Evolutionary conservation across 2,113 vertebrate species (phyloP).

Genomic region (Rhea pennata): DNA sequence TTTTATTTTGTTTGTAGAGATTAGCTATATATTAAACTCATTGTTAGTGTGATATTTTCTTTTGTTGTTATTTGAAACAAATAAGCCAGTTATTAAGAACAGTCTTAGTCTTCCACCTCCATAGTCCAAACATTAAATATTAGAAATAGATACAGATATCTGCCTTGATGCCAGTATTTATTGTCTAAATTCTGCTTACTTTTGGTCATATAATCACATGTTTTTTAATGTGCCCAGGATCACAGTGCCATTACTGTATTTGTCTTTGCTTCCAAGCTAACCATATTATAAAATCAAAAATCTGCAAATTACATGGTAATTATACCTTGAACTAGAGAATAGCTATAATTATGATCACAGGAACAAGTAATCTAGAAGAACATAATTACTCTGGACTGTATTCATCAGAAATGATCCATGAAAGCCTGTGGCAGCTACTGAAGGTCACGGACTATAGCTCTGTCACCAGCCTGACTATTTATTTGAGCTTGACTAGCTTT

Average conservation of each 20-base stretch:
- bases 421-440: background rate
- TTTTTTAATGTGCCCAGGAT: background rate
- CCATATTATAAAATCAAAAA: slow-evolving; percentile 19
- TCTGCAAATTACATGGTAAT: slow-evolving; percentile 18
- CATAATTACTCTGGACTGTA: slow-evolving; percentile 42
- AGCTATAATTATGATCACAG: slow-evolving; percentile 28
- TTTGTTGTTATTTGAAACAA: background rate
- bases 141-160: background rate
- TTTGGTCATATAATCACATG: background rate
- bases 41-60: background rate
- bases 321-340: slow-evolving; percentile 31
- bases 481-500: background rate
- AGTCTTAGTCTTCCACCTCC: background rate
- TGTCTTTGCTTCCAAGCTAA: slow-evolving; percentile 20
- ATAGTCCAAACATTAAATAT: background rate
- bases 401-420: slow-evolving; percentile 26
- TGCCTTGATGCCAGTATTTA: background rate
- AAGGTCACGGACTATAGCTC: background rate
- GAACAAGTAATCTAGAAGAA: slow-evolving; percentile 17
- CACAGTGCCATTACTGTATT: background rate
- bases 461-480: background rate
- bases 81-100: background rate
- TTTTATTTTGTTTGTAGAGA: background rate
- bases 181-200: background rate
- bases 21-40: background rate